Evolutionary conservation across 2,797 vertebrate species (phyloP).

Genomic region (Gouania willdenowi): DNA sequence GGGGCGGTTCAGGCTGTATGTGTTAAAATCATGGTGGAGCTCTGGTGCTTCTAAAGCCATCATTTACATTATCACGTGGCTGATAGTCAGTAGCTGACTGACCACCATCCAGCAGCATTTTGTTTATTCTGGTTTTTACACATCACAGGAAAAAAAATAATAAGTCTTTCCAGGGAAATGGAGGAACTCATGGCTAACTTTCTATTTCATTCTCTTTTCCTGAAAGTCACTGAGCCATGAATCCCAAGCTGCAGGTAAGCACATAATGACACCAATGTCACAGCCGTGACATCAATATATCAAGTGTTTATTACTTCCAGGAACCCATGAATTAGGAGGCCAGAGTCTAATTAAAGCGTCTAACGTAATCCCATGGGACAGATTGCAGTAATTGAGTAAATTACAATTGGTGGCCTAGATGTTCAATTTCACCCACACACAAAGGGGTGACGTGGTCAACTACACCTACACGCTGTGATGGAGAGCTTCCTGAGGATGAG

Average conservation of each 20-base stretch:
- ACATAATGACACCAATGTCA: background rate
- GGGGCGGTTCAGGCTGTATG: no score
- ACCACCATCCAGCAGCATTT: background rate
- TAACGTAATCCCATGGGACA: constrained; percentile 19
- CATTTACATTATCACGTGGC: constrained; percentile 41
- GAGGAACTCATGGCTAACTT: background rate
- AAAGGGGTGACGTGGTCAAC: constrained; percentile 22
- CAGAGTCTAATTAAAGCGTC: constrained; percentile 31
- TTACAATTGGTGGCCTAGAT: constrained; percentile 23
- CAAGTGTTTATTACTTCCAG: constrained; percentile 21
- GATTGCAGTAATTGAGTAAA: constrained; percentile 45
- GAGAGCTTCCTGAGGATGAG: constrained; percentile 13
- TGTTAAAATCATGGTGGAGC: constrained; percentile 32
- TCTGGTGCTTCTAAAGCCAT: constrained; percentile 54
- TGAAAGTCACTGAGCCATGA: background rate
- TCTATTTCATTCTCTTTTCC: background rate
- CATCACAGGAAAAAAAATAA: no score
- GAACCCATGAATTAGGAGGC: constrained; percentile 20
- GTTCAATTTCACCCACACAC: constrained; percentile 28
- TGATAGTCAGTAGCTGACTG: constrained; percentile 58
- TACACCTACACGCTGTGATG: constrained; percentile 27
- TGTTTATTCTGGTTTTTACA: constrained; percentile 23
- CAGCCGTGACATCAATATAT: constrained; percentile 11
- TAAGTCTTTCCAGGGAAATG: constrained; percentile 1
- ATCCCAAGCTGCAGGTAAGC: background rate